Conservation (phyloP, 2,888 invertebrate species). For the Cheilosia soror region DNA sequence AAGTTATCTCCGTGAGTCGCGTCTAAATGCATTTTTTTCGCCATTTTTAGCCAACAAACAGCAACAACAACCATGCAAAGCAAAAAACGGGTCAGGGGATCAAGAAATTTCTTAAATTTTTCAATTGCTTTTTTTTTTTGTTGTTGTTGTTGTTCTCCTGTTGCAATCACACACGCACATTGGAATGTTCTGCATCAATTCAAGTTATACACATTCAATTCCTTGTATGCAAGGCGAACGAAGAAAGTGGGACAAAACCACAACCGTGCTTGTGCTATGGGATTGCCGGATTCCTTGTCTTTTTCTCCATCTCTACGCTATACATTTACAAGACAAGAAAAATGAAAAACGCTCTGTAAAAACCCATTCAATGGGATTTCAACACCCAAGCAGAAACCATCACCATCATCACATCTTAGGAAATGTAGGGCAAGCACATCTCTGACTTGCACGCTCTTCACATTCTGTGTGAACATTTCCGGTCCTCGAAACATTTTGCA, state of each 20-base stretch:
- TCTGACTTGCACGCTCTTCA: conserved; percentile 56
- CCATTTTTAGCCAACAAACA: conserved; percentile 51
- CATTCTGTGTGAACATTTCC: conserved; percentile 55
- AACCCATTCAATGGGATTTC: conserved; percentile 64
- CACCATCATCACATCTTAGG: conserved; percentile 50
- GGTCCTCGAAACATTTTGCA: conserved; percentile 61
- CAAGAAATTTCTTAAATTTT: conserved; percentile 74
- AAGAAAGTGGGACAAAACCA: conserved; percentile 76
- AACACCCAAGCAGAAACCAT: conserved; percentile 67
- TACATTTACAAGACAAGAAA: conserved; percentile 56
- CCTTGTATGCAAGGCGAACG: conserved; percentile 74
- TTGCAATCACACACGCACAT: conserved; percentile 49
- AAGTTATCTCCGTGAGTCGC: conserved; percentile 52
- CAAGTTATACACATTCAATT: conserved; percentile 19
- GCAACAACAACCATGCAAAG: conserved; percentile 6
- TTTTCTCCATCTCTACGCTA: conserved; percentile 21
- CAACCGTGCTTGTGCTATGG: conserved; percentile 59
- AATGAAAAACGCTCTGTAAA: conserved; percentile 58
- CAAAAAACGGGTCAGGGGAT: conserved; percentile 73
- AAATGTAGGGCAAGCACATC: conserved; percentile 73
- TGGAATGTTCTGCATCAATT: conserved; percentile 24
- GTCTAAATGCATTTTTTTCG: conserved; percentile 66
- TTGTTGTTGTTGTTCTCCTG: not conserved
- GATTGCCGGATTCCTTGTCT: conserved; percentile 48
- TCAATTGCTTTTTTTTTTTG: conserved; percentile 60